Base-by-base conservation (phyloP, 2,888 invertebrate genomes). In the Eupithecia inturbata region DNA sequence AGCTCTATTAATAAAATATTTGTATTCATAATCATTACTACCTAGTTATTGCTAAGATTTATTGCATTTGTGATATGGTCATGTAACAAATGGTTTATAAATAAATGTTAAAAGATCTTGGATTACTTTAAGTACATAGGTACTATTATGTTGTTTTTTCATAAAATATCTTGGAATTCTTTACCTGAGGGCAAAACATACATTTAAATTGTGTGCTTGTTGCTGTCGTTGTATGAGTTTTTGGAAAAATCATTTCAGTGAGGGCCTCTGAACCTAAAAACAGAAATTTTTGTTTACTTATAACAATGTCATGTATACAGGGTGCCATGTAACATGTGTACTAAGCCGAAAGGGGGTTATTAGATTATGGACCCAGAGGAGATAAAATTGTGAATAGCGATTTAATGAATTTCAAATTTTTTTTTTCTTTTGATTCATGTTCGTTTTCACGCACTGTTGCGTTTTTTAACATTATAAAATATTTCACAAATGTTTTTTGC, bases 101-200 rank as follows among this genome's bases (percentile, higher is more conserved):
- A 22, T 10, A 22, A 22, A 49, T 49, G n/a, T 49, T 22, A 53
- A 53, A 22, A 22, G n/a, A 3, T 19, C 19, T 45, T 19, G 16
- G 45, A 19, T 45, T 3, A 5, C 6, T 12, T 19, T 31, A 31
- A 3, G 31, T 31, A 31, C 3, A 5, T 31, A 31, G 31, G 31
- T 31, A 45, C 19, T 45, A 45, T 19, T 45, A 45, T 19, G 45
- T 9, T n/a, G 7, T 10, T 57, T 12, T 57, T 12, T 12, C 4
- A 36, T 63, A 19, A 3, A 36, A n/a, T 36, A 63, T 36, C 5
- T n/a, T 36, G 36, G 9, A 62, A 31, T 36, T 66, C 39, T 36
- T 76, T 78, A 79, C 80, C 77, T 80, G 77, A 12, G 73, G 64
- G 62, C 80, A 80, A 60, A 68, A 66, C 31, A 71, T 67, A 45